Base-by-base conservation (phyloP, 2,113 vertebrate genomes). In the Neotoma lepida region DNA sequence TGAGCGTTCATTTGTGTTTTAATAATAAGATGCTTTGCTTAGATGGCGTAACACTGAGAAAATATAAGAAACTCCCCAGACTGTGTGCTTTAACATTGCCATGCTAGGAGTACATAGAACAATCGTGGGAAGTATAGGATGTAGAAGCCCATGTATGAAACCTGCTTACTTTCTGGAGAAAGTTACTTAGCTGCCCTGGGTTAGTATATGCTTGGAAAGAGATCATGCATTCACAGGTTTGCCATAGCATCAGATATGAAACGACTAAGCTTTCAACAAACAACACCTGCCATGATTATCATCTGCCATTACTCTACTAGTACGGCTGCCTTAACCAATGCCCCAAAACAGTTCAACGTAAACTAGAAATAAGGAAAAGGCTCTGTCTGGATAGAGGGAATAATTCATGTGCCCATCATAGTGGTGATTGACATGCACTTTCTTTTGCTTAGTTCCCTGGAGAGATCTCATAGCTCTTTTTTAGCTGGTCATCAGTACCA, bases 201-300 rank as follows among this genome's bases (percentile, higher is more conserved):
- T 26, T 80, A 22, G 14, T n/a, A 81, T 88, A 13, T 64, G 24
- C 41, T 96, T 94, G 80, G 87, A 89, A 87, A 26, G 44, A 96
- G 7, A 86, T 24, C 41, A 39, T 58, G 13, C 49, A 68, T 33
- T 70, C 44, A 71, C 89, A 89, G 56, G 17, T 41, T 92, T 71
- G 4, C 85, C 51, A n/a, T 9, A 39, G 30, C 3, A 91, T 4
- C 39, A 88, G 74, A 76, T 54, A 80, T 2, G 24, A 39, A 77
- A 58, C 9, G n/a, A 58, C 10, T 46, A 61, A 66, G 73, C 85
- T 66, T 80, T 78, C 41, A 68, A 54, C 39, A 90, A 94, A 49
- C 0, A 39, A 12, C 15, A 63, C 41, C 54, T 61, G 14, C n/a
- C 35, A 5, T 95, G 44, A 39, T 33, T 30, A n/a, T 68, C n/a